Evolutionary conservation across 2,113 vertebrate species (phyloP), one percentile per base, ranked within the genome.

Genomic region (Equus przewalskii): DNA sequence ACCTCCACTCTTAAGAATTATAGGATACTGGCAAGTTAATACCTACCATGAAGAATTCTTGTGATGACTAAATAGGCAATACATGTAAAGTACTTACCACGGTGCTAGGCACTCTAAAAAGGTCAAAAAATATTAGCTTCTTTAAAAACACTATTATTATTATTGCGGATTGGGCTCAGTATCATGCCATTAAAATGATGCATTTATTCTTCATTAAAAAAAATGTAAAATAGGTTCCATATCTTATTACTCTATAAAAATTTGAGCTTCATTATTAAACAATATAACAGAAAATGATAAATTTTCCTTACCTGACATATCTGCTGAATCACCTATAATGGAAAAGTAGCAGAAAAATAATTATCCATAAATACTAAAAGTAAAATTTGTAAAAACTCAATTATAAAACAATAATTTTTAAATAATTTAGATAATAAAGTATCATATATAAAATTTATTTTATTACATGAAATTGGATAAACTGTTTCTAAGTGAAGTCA

Each of bases 221-320:
- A 91, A 94, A 93, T 91, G 36, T 46, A 78, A 91, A 98, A 97
- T 65, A 76, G 96, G 88, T 82, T 97, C 62, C 97, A 2, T 90
- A 93, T 97, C 69, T 98, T 97, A 97, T 0, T 84, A 46, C 26
- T 97, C 96, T 97, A 92, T 51, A 94, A 93, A 96, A 94, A 86
- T 97, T 69, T 72, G 84, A 64, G 72, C 0, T 19, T 51, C 13
- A 94, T 58, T 97, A 95, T 76, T 76, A 91, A 86, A 97, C 82
- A 97, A 51, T 91, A 95, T 96, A 98, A 97, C 85, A 98, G 90
- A 98, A 93, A 98, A 87, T 98, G 97, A 97, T 97, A 96, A 75
- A 72, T 97, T 98, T 97, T 98, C 98, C 98, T 99, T 99, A 99
- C 99, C 99, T 99, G 99, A 99, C 99, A 99, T 99, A 98, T 99